Conservation (phyloP, 2,888 invertebrate genomes). For the Octonoba sinensis region DNA sequence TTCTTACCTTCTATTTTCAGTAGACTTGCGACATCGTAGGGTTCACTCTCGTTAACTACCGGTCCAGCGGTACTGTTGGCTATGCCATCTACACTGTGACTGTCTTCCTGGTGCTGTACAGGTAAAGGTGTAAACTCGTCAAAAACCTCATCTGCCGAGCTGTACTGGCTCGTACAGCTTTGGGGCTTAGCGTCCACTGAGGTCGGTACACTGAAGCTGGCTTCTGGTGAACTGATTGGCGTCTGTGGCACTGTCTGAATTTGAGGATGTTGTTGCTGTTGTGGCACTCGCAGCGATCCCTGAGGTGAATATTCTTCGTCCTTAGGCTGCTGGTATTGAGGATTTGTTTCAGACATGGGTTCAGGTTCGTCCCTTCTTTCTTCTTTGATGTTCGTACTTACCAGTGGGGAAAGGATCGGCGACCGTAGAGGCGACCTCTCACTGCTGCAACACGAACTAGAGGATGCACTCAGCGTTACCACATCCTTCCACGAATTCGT, state of each 20-base stretch:
- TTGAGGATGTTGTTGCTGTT: slow-evolving; percentile 31
- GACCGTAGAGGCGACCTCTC: slow-evolving; percentile 60
- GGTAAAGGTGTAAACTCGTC: slow-evolving; percentile 46
- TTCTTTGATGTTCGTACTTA: slow-evolving; percentile 30
- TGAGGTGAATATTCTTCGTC: slow-evolving; percentile 51
- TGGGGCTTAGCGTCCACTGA: slow-evolving; percentile 48
- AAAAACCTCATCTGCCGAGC: slow-evolving; percentile 56
- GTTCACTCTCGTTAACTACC: slow-evolving; percentile 39
- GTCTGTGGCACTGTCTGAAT: slow-evolving; percentile 26
- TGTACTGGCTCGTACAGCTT: slow-evolving; percentile 59
- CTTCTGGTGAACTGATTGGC: slow-evolving; percentile 42
- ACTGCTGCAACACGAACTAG: slow-evolving; percentile 63
- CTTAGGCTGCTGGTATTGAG: slow-evolving; percentile 28
- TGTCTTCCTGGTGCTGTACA: slow-evolving; percentile 33
- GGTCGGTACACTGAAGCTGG: slow-evolving; percentile 33
- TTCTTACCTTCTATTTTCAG: slow-evolving; percentile 72
- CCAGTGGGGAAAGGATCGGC: slow-evolving; percentile 44
- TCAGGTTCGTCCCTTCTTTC: slow-evolving; percentile 27
- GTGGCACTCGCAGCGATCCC: slow-evolving; percentile 11
- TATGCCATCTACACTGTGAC: slow-evolving; percentile 29
- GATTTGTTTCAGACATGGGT: slow-evolving; percentile 1
- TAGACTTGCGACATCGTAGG: slow-evolving; percentile 70
- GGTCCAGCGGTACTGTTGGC: slow-evolving; percentile 1
- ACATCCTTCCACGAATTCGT: slow-evolving; percentile 67
- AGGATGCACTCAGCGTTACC: slow-evolving; percentile 67